Evolutionary conservation across 2,113 vertebrate species (phyloP), one percentile per base, ranked within the genome.

Genomic region (Opisthocomus hoazin): DNA sequence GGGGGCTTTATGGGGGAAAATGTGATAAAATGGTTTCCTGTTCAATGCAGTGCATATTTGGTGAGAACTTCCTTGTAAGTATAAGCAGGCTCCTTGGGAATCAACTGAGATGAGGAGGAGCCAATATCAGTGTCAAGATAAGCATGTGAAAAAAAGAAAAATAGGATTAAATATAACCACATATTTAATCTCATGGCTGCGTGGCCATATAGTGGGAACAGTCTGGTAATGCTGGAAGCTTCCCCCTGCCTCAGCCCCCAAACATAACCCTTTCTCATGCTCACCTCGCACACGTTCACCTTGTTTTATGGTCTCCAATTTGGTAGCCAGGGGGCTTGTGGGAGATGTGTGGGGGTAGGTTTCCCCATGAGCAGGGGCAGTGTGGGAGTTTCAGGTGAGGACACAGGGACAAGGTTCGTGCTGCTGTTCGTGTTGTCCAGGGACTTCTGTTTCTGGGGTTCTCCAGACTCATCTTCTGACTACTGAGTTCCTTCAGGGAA

Each of bases 201-300:
- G 22, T 10, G 34, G 39, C 64, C 20, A 29, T 4, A 4, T 64
- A 60, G 15, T 53, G 41, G 34, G 10, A 87, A 29, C 6, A 85
- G 16, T 11, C 12, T 70, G n/a, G 23, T 71, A 66, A 39, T 39
- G 18, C 51, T 87, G 58, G 30, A 36, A 18, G 24, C 30, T 37
- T 69, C 58, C 8, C 15, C 2, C 26, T 34, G 6, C 6, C 12
- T 10, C 12, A 45, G 27, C 12, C 50, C 19, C 10, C 6, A 39
- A 9, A 53, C 5, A 37, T 53, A 58, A 53, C 8, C 5, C 10
- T 63, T 26, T n/a, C n/a, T 66, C 22, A 21, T 24, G 10, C 6
- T 66, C n/a, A 32, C 7, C 46, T 89, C 65, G n/a, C 39, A 22
- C 0, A 11, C 0, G 0, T 81, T 6, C 19, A 9, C 15, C 11